Percentiles rank a stretch among this genome's conserved stretches.
Conservation (phyloP, 2,113 vertebrate genomes). For the Kryptolebias marmoratus region DNA sequence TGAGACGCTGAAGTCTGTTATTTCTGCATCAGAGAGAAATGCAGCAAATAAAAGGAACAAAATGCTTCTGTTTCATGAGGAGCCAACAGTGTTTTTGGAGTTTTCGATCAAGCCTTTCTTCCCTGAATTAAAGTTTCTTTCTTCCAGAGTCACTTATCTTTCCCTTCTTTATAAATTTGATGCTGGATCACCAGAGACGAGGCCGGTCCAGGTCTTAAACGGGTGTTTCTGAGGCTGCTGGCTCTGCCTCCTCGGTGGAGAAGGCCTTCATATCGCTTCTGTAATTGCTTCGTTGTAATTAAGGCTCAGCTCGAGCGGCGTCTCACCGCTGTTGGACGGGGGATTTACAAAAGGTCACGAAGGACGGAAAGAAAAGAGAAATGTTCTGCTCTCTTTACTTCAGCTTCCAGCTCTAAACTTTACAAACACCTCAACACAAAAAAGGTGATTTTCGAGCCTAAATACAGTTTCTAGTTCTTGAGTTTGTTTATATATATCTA, state of each 20-base stretch:
- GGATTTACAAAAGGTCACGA: conserved; percentile 53
- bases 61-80: no score
- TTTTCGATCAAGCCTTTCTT: background rate
- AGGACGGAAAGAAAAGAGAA: conserved; percentile 25
- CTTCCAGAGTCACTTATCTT: background rate
- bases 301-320: conserved; percentile 33
- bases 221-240: conserved; percentile 17
- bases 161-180: background rate
- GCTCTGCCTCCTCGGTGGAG: conserved; percentile 34
- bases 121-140: background rate
- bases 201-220: background rate
- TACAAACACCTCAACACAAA: background rate
- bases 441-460: no score
- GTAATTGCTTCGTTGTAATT: conserved; percentile 64
- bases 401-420: background rate
- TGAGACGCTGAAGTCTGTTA: no score
- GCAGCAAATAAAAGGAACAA: no score
- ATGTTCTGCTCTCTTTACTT: background rate
- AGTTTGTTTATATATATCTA: no score
- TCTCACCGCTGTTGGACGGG: conserved; percentile 21
- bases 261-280: conserved; percentile 27
- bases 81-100: no score
- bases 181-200: conserved; percentile 11
- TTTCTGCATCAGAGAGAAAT: no score
- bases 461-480: no score